Evolutionary conservation across 30 jellyfish, hydroid and myxozoan species (phyloP).

Genomic region (Catostylus mosaicus): DNA sequence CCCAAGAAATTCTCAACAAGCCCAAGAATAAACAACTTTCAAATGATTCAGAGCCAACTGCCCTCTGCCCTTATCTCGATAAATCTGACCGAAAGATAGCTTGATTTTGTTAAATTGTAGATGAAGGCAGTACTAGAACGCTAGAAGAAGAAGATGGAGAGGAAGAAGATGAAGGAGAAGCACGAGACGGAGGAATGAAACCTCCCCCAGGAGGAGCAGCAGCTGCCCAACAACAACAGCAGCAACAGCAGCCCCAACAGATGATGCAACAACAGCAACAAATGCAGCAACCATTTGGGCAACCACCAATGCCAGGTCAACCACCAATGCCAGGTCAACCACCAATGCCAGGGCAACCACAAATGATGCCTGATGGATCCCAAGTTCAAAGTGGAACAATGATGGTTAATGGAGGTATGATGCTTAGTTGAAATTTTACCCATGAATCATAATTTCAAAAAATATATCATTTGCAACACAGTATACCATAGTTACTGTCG

Average conservation of each 20-base stretch:
- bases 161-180: slow-evolving; percentile 69
- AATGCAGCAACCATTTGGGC: slow-evolving; percentile 40
- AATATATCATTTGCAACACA: too few species aligned
- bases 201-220: slow-evolving; percentile 53
- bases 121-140: slow-evolving; percentile 67
- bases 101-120: too few species aligned
- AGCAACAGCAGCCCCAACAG: slow-evolving; percentile 41
- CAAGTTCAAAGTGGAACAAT: slow-evolving; percentile 40
- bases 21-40: too few species aligned
- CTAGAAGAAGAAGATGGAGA: slow-evolving; percentile 51
- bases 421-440: neutral
- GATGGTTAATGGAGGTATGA: slow-evolving; percentile 56
- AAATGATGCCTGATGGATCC: slow-evolving; percentile 62
- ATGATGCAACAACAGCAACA: slow-evolving; percentile 22
- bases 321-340: slow-evolving; percentile 30
- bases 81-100: too few species aligned
- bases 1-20: too few species aligned
- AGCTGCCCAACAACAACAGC: slow-evolving; percentile 37
- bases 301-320: neutral
- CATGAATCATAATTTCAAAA: too few species aligned
- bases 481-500: too few species aligned
- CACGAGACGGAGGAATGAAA: slow-evolving; percentile 50
- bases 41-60: too few species aligned
- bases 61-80: too few species aligned
- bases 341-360: slow-evolving; percentile 61